Conservation (phyloP, 2,797 vertebrate genomes). For the Malacoctenus gilli region DNA sequence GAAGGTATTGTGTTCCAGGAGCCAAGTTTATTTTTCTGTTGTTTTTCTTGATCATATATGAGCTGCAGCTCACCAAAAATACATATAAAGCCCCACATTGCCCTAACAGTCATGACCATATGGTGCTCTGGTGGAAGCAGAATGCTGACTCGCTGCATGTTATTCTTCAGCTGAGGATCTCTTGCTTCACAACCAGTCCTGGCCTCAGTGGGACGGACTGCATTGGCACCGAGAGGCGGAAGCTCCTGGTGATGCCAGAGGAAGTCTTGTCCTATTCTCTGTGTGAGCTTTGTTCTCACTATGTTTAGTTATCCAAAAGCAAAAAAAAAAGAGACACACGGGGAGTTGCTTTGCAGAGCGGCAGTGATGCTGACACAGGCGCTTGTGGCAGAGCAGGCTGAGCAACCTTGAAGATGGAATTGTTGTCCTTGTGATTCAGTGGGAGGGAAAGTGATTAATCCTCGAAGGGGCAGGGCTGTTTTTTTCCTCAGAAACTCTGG, state of each 20-base stretch:
- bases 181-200: conserved; percentile 51
- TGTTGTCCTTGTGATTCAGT: conserved; percentile 31
- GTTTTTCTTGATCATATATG: no score
- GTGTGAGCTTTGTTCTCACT: conserved; percentile 68
- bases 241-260: conserved; percentile 78
- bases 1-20: no score
- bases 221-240: conserved; percentile 75
- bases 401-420: conserved; percentile 45
- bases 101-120: conserved; percentile 65
- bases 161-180: conserved; percentile 47
- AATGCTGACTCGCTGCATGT: conserved; percentile 68
- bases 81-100: conserved; percentile 34
- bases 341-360: conserved; percentile 40
- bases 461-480: conserved; percentile 3
- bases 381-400: conserved; percentile 57
- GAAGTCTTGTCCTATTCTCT: conserved; percentile 74
- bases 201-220: conserved; percentile 72
- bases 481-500: conserved; percentile 8
- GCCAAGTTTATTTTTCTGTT: no score
- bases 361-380: conserved; percentile 47
- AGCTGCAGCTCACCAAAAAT: conserved; percentile 32
- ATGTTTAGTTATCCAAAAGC: conserved; percentile 54
- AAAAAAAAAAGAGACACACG: conserved; percentile 33
- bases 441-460: conserved; percentile 22
- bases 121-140: conserved; percentile 67